Evolutionary conservation across 2,888 invertebrate genomes (phyloP).

Genomic region (Calameuta pallipes): DNA sequence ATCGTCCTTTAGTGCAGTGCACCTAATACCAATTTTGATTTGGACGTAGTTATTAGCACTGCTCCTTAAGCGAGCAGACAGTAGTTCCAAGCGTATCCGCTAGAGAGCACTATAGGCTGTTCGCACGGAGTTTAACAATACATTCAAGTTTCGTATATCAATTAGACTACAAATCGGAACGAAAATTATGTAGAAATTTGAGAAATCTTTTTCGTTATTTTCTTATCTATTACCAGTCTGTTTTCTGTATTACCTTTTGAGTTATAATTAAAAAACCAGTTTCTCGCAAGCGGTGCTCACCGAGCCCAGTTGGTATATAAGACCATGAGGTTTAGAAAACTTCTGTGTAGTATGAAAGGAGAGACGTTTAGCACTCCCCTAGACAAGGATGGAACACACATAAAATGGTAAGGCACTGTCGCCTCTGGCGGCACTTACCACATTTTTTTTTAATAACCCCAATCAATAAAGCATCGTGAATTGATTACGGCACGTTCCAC

Average conservation of each 20-base stretch:
- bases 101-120: not conserved
- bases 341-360: conserved; percentile 95
- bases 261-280: conserved; percentile 28
- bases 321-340: rapidly evolving
- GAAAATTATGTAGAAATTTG: not conserved
- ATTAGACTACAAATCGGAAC: not conserved
- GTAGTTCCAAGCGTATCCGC: not conserved
- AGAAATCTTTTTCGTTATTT: not conserved
- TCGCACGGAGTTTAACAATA: not conserved
- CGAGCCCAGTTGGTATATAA: conserved; percentile 51
- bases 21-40: not conserved
- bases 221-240: conserved; percentile 14
- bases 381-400: conserved; percentile 93
- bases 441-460: conserved; percentile 35
- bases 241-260: conserved; percentile 10
- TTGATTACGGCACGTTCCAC: not conserved
- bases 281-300: conserved; percentile 48
- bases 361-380: conserved; percentile 97
- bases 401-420: conserved; percentile 64
- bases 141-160: not conserved
- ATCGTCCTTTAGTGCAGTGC: not conserved
- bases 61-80: not conserved
- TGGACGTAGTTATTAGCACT: not conserved
- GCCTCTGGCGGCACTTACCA: conserved; percentile 53
- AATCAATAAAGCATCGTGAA: not conserved